A percentile compares a stretch with the other conserved stretches of the same genome.
Evolutionary conservation across 2,113 vertebrate genomes (phyloP).

Genomic region (Rhinoptilus africanus): DNA sequence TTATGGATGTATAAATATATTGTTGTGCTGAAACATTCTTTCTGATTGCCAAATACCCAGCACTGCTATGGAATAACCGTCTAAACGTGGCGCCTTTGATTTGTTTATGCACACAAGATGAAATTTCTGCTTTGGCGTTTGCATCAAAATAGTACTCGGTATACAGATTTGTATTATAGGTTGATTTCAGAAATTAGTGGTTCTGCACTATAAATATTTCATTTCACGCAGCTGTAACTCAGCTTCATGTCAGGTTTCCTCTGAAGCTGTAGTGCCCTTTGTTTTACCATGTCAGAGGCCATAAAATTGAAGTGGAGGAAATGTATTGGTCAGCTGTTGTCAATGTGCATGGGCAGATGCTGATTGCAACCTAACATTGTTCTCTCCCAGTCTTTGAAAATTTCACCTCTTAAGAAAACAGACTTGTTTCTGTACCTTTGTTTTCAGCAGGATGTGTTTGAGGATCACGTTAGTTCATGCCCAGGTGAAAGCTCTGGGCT

Average conservation of each 20-base stretch:
- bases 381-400: not conserved
- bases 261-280: not conserved
- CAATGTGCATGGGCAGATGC: not conserved
- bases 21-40: not conserved
- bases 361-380: not conserved
- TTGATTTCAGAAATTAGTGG: not conserved
- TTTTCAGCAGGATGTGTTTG: not conserved
- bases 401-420: not conserved
- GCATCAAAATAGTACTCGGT: not conserved
- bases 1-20: not conserved
- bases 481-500: not conserved
- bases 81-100: not conserved
- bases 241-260: not conserved
- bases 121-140: not conserved
- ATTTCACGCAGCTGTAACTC: not conserved
- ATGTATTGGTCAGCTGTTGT: not conserved
- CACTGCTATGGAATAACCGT: not conserved
- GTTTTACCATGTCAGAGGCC: not conserved
- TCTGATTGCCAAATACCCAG: not conserved
- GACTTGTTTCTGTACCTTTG: not conserved
- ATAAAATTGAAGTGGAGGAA: not conserved
- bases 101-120: not conserved
- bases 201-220: not conserved
- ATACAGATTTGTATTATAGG: fast-evolving
- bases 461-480: not conserved